Base-by-base conservation (phyloP, 2,797 vertebrate genomes). In the Heterohyrax brucei region DNA sequence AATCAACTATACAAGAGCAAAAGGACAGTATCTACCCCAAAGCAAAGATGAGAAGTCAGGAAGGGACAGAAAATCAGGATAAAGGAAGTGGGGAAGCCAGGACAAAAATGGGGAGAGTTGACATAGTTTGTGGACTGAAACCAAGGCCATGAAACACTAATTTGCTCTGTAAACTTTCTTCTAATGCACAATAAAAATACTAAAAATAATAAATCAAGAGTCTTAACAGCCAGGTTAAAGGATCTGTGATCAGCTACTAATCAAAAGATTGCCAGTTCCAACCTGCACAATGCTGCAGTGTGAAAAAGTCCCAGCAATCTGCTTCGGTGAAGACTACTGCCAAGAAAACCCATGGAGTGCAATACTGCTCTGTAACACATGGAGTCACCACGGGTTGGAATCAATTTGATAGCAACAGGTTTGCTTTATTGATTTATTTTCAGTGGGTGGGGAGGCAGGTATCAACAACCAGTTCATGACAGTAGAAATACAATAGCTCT, bases 401-500 rank as follows among this genome's bases (percentile, higher is more conserved):
- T 16, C 12, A 56, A 56, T 56, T 56, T n/a, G 13, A 70, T n/a
- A 70, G 30, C 12, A n/a, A n/a, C 28, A 5, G 66, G 66, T 70
- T 70, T 70, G 30, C 18, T 56, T 53, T 53, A 13, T 12, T 68
- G 22, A 22, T 62, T 62, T 62, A 5, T 62, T 62, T 22, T 56
- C 16, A 26, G 6, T 64, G 12, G 53, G 53, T 10, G 53, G 53
- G 66, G 18, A 28, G 3, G 26, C 9, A 7, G 2, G 12, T 76
- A 14, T 82, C 46, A 91, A 85, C 16, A 64, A 21, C 10, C 24
- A 39, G 16, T 39, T 78, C 14, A n/a, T 72, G 13, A 33, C 64
- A 81, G 28, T 81, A 77, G 70, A 89, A 91, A 91, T 56, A 10
- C 56, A 87, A 72, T 61, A 86, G 33, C 33, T 48, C 79, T n/a